phyloP scores from a whole-genome alignment of 2,797 vertebrate species.

The Catamblyrhynchus diadema region DNA sequence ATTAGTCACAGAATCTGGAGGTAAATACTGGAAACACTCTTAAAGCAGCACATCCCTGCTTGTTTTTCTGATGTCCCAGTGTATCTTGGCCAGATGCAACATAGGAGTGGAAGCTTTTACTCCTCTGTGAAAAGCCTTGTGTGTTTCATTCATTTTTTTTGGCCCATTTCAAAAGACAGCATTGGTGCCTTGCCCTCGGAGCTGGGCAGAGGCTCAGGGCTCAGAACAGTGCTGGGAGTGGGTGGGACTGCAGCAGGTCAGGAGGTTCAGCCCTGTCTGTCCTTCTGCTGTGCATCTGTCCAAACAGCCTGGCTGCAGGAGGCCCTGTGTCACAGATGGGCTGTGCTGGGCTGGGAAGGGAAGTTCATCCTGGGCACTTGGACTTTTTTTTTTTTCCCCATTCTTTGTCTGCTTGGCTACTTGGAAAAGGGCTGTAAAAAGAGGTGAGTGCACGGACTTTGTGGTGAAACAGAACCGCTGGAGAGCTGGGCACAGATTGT shows the following conservation, averaged over 20 bases:
- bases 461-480: background rate
- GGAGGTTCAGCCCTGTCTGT: background rate
- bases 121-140: conserved; percentile 4
- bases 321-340: background rate
- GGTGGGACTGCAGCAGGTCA: background rate
- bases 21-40: conserved; percentile 29
- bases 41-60: conserved; percentile 21
- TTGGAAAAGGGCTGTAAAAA: background rate
- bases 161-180: background rate
- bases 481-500: background rate
- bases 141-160: background rate
- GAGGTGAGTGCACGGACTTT: background rate
- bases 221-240: background rate
- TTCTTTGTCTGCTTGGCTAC: background rate
- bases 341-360: background rate
- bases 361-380: background rate
- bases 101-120: conserved; percentile 29
- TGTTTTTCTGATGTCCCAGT: conserved; percentile 33
- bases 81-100: conserved; percentile 1
- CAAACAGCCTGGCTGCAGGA: background rate
- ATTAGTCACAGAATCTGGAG: conserved; percentile 41
- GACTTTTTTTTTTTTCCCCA: background rate
- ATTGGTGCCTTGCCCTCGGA: background rate
- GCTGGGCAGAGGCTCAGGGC: background rate
- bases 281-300: background rate